Evolutionary conservation across 2,888 invertebrate species (phyloP).

Genomic region (Andrena marginata): DNA sequence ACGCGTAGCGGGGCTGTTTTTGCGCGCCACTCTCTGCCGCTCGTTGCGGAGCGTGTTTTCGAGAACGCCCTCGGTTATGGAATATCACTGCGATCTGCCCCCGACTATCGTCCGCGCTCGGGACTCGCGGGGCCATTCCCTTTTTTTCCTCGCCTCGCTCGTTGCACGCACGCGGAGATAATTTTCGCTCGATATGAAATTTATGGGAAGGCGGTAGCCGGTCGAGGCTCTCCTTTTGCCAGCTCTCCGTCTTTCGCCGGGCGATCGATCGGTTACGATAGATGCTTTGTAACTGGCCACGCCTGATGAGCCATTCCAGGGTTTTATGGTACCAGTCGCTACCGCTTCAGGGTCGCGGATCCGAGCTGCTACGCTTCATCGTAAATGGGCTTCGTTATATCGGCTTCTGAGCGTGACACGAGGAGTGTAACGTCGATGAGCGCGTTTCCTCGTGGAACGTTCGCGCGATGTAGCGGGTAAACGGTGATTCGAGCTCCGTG

Average conservation of each 20-base stretch:
- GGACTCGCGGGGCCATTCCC: neutral
- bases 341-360: neutral
- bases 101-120: neutral
- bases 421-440: neutral
- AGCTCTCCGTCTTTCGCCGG: neutral
- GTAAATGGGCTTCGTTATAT: no score
- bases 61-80: constrained; percentile 6
- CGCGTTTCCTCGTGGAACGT: no score
- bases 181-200: constrained; percentile 22
- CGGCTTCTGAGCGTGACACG: no score
- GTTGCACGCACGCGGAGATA: constrained; percentile 2
- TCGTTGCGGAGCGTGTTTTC: constrained; percentile 12
- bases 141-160: neutral
- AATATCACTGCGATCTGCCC: constrained; percentile 20
- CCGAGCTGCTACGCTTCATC: no score
- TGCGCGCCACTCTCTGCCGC: neutral
- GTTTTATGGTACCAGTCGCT: neutral
- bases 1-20: neutral
- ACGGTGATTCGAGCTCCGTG: neutral
- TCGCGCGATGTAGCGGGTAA: no score
- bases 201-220: constrained; percentile 10
- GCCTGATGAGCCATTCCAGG: neutral
- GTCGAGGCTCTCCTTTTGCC: neutral
- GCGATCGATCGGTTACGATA: constrained; percentile 2
- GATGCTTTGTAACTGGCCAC: neutral